Base-by-base conservation (phyloP, 1,140 invertebrate genomes). In the Tetragonula clypearis region DNA sequence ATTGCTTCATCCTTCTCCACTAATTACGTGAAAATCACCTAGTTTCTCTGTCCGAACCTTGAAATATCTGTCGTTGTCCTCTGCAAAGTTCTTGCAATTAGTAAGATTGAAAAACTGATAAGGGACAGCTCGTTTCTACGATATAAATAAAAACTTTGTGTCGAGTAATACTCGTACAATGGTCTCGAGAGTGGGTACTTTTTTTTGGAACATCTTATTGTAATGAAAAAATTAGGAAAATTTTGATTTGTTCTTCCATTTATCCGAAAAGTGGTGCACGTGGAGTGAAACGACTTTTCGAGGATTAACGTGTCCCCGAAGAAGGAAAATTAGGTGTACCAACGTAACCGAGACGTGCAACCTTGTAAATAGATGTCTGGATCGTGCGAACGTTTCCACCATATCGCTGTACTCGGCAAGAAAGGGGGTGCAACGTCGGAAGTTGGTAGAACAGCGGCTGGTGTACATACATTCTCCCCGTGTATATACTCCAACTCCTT, bases 301-400 rank as follows among this genome's bases (percentile, higher is more conserved):
- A 62, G 82, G 74, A 53, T 86, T 81, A 62, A 74, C 73, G 84
- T 82, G 65, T 68, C 80, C 79, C 26, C 55, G 12, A 30, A 75
- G n/a, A 53, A 79, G 56, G 49, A 35, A 74, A 91, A 85, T 87
- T 74, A 66, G 83, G 76, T 90, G 81, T 87, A 86, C 90, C 85
- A 89, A 88, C 78, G 90, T 91, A 88, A 87, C 79, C 86, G 82
- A 90, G 83, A 92, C 90, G 87, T 86, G 88, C 88, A 92, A 92
- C 85, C 91, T 93, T 93, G 93, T 93, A 94, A 94, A 94, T 91
- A 93, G 91, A 93, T 93, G 92, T 93, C 90, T 92, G 91, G 79
- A 82, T 89, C 91, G 92, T 93, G 92, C 90, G 88, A 87, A 87
- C 89, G 90, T 66, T 81, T 78, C 65, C 17, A 30, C 17, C 62